Evolutionary conservation across 2,888 invertebrate species (phyloP), one percentile per base, ranked within the genome.

Genomic region (Oxycera nigricornis): DNA sequence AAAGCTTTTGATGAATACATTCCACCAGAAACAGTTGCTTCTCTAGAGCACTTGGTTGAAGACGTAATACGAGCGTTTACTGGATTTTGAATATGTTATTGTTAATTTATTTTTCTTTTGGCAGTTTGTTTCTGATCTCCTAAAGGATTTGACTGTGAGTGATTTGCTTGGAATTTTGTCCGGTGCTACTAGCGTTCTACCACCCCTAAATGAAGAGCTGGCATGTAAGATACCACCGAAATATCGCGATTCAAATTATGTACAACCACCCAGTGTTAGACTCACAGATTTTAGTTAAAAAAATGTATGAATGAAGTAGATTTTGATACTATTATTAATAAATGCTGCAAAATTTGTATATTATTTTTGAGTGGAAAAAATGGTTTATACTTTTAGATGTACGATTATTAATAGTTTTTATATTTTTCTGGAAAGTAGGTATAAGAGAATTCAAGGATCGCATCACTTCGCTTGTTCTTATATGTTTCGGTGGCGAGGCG

Each of bases 1-100:
- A 83, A 84, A 74, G 61, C 84, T 17, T 74, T 84, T 20, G 80
- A 79, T 26, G 84, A 84, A 31, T 52, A 35, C 24, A 39, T 70
- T 24, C 70, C 70, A 41, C 39, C 39, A 22, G 55, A 55, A 17
- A 11, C 39, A 3, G 11, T 70, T 9, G 17, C 52, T 9, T 30
- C 20, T 1, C 14, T 70, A 2, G 55, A 55, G 22, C 20, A 6
- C 7, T 3, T 24, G 11, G 9, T 70, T 4, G 70, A 70, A 70
- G 55, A 52, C 31, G 70, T 70, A 55, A 70, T 30, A 26, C 24
- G 7, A 31, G 20, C 11, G 30, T 20, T 17, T 26, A 30, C 11
- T 14, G 9, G n/a, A 28, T 39, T 26, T n/a, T 1, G 17, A 31
- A 24, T 1, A 57, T 6, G n/a, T 39, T 65, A 41, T 28, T n/a